Base-by-base conservation (phyloP, 2,797 vertebrate species). In the Alectoris magna region DNA sequence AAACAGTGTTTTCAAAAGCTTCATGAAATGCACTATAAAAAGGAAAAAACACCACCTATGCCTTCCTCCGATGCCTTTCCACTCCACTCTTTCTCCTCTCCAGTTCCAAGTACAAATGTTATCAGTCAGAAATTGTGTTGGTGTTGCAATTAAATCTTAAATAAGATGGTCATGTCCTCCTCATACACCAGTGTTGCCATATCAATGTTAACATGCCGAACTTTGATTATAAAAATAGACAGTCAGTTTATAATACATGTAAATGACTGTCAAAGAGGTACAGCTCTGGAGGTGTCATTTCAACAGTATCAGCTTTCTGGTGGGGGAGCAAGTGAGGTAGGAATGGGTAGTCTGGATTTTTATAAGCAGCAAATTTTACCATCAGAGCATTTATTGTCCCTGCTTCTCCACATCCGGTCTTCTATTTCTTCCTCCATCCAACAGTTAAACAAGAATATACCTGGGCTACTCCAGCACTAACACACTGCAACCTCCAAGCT, bases 151-250 rank as follows among this genome's bases (percentile, higher is more conserved):
- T 85, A 95, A 53, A 27, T 53, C 51, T 26, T 53, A 6, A 95
- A 74, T 88, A 97, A 94, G 51, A 75, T 17, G 94, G 66, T 91
- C 93, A 43, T 41, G 24, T 48, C 95, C 91, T 97, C 78, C 91
- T 96, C 87, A 94, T 59, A 89, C 9, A 87, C 66, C 56, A 91
- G 77, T 53, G 85, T 92, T 97, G 89, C 94, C 68, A 53, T 86
- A 95, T 78, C 92, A 97, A 94, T 18, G 6, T 71, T 87, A 96
- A 75, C 74, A 83, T 73, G 88, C 64, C 89, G 92, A 91, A 95
- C 92, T 83, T 95, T 85, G 19, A 74, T 84, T 83, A 93, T 19
- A 93, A 94, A 96, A 53, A 94, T 6, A 95, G 94, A n/a, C 39
- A 88, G 38, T 49, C 72, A 86, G 56, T 87, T 92, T 84, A 85